A percentile compares a stretch with the other conserved stretches of the same genome.
phyloP scores from a whole-genome alignment of 1,140 invertebrate genomes.

The Cecropterus lyciades region DNA sequence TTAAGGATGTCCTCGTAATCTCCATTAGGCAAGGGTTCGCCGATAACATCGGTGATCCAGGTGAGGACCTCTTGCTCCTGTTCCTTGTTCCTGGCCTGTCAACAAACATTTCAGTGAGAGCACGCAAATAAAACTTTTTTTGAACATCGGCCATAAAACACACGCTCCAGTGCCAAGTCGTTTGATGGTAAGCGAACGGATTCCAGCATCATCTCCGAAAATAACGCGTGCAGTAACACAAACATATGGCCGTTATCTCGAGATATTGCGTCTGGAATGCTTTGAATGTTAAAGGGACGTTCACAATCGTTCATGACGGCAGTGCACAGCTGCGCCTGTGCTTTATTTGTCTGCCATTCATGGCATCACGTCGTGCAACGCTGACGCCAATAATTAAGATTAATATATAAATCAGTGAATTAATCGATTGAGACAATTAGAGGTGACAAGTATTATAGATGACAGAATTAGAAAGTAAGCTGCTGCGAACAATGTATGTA shows the following conservation, averaged over 20 bases:
- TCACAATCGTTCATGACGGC: slow-evolving; percentile 36
- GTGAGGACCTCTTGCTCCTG: slow-evolving; percentile 95
- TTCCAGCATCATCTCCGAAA: slow-evolving; percentile 79
- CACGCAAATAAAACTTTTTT: slow-evolving; percentile 54
- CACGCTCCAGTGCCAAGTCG: slow-evolving; percentile 78
- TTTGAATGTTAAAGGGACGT: slow-evolving; percentile 41
- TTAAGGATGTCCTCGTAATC: slow-evolving; percentile 96
- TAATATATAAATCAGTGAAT: slow-evolving; percentile 12
- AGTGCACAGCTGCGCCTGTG: slow-evolving; percentile 31
- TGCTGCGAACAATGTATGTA: background rate
- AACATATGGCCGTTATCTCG: slow-evolving; percentile 56
- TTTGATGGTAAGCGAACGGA: slow-evolving; percentile 63
- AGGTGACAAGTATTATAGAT: background rate
- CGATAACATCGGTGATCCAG: slow-evolving; percentile 96
- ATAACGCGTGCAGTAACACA: slow-evolving; percentile 61
- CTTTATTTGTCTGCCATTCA: slow-evolving; percentile 30
- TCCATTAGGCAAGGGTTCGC: slow-evolving; percentile 93
- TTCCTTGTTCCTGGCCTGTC: slow-evolving; percentile 94
- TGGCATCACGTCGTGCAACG: slow-evolving; percentile 9
- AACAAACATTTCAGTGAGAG: slow-evolving; percentile 51
- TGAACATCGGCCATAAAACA: slow-evolving; percentile 76
- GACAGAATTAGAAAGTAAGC: no score
- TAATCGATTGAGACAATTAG: slow-evolving; percentile 22
- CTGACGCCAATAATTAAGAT: slow-evolving; percentile 34
- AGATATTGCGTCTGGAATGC: slow-evolving; percentile 48